Conservation (phyloP, 2,888 invertebrate genomes). For the Andrena marginata region DNA sequence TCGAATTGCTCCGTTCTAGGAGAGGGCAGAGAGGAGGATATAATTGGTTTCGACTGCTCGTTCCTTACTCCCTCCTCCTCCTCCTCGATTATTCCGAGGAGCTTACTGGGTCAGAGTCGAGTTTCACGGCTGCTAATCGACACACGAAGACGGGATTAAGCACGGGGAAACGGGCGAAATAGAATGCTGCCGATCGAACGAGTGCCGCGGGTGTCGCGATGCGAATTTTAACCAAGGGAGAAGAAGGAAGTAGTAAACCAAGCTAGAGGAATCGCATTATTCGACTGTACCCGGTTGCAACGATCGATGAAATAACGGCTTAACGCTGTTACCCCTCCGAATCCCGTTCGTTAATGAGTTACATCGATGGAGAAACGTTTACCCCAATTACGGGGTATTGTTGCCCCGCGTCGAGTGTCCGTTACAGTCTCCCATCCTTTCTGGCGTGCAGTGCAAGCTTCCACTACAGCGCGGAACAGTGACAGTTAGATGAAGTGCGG, state of each 20-base stretch:
- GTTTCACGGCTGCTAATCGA: constrained; percentile 42
- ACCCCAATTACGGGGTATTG: constrained; percentile 47
- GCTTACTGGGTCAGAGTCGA: constrained; percentile 11
- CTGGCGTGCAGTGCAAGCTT: neutral
- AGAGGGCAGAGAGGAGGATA: constrained; percentile 29
- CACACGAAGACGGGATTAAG: constrained; percentile 28
- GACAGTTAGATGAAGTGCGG: neutral
- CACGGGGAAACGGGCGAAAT: neutral
- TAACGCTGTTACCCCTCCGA: constrained; percentile 24
- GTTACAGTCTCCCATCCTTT: neutral
- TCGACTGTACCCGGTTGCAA: neutral
- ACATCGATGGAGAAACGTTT: constrained; percentile 23
- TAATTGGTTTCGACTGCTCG: constrained; percentile 48
- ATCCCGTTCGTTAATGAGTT: constrained; percentile 35
- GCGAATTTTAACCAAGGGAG: constrained; percentile 34
- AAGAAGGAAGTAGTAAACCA: neutral
- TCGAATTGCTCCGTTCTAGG: constrained; percentile 35
- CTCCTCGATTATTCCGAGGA: constrained; percentile 38
- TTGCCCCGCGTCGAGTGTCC: neutral
- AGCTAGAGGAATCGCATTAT: constrained; percentile 42
- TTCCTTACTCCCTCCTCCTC: constrained; percentile 30
- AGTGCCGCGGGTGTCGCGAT: constrained; percentile 11
- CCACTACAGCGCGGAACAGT: neutral
- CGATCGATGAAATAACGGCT: constrained; percentile 48
- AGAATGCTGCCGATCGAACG: neutral